phyloP scores from a whole-genome alignment of 2,888 invertebrate genomes.

The Lottia scabra region DNA sequence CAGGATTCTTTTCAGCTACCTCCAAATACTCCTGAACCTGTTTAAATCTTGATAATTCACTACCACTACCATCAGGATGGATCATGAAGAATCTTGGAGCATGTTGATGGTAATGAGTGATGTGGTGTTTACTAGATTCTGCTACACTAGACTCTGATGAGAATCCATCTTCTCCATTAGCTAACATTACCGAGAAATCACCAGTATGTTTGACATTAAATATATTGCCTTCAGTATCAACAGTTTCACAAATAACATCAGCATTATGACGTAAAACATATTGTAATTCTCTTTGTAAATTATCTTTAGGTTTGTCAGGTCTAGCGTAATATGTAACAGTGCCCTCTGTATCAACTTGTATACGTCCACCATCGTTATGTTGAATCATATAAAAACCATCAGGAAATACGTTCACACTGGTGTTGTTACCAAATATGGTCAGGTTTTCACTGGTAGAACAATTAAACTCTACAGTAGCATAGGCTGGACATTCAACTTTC shows the following conservation, averaged over 20 bases:
- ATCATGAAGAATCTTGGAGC: slow-evolving; percentile 66
- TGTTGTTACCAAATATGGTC: slow-evolving; percentile 65
- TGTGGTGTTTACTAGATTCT: slow-evolving; percentile 16
- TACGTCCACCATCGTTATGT: slow-evolving; percentile 57
- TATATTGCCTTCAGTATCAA: slow-evolving; percentile 63
- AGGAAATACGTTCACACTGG: slow-evolving; percentile 61
- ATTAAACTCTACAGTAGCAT: slow-evolving; percentile 67
- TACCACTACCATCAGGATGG: slow-evolving; percentile 65
- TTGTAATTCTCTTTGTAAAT: slow-evolving; percentile 48
- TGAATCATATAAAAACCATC: slow-evolving; percentile 64
- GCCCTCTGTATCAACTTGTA: slow-evolving; percentile 56
- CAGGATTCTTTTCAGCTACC: slow-evolving; percentile 62
- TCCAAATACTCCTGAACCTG: slow-evolving; percentile 65
- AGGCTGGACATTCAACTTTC: slow-evolving; percentile 67
- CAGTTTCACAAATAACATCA: slow-evolving; percentile 60
- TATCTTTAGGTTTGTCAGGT: slow-evolving; percentile 49
- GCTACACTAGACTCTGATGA: slow-evolving; percentile 47
- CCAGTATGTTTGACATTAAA: slow-evolving; percentile 65
- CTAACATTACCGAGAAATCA: slow-evolving; percentile 52
- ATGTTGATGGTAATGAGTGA: slow-evolving; percentile 57
- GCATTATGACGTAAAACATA: slow-evolving; percentile 64
- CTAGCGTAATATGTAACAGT: slow-evolving; percentile 54
- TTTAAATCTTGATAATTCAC: slow-evolving; percentile 63
- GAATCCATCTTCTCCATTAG: slow-evolving; percentile 41
- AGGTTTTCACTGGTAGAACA: slow-evolving; percentile 61